These are phyloP conservation scores for Rutpela maculata DNA, from an alignment of 2,888 invertebrate genomes.

Conservation along the genomic window DNA sequence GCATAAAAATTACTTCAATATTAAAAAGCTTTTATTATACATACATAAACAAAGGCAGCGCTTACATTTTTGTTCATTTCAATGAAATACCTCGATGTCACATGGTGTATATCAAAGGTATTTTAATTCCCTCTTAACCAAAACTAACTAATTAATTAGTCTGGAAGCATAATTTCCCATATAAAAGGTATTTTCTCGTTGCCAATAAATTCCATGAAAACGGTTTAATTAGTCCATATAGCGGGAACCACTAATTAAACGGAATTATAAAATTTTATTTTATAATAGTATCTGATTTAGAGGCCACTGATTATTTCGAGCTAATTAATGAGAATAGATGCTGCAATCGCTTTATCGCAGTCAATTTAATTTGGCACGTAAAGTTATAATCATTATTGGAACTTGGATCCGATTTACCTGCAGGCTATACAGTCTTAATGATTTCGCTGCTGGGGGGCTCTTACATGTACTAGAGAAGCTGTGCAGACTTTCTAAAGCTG, in stretches of 20 bases:
- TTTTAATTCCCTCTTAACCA: background rate
- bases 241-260: constrained; percentile 46
- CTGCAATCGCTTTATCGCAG: constrained; percentile 51
- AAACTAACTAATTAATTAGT: background rate
- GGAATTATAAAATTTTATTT: constrained; percentile 52
- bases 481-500: constrained; percentile 35
- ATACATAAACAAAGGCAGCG: background rate
- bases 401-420: constrained; percentile 45
- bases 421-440: constrained; percentile 40
- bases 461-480: constrained; percentile 36
- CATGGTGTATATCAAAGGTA: background rate
- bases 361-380: constrained; percentile 56
- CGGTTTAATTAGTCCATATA: constrained; percentile 50
- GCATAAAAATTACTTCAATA: background rate
- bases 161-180: background rate
- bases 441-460: constrained; percentile 31
- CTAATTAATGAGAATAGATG: constrained; percentile 53
- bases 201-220: constrained; percentile 1
- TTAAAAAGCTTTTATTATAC: background rate
- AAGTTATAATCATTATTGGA: constrained; percentile 53
- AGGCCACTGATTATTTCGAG: constrained; percentile 51
- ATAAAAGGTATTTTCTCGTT: constrained; percentile 1
- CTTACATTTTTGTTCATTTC: background rate
- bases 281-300: constrained; percentile 51
- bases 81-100: background rate